Conservation (phyloP, 2,888 invertebrate genomes). For the Ceraclea dissimilis region DNA sequence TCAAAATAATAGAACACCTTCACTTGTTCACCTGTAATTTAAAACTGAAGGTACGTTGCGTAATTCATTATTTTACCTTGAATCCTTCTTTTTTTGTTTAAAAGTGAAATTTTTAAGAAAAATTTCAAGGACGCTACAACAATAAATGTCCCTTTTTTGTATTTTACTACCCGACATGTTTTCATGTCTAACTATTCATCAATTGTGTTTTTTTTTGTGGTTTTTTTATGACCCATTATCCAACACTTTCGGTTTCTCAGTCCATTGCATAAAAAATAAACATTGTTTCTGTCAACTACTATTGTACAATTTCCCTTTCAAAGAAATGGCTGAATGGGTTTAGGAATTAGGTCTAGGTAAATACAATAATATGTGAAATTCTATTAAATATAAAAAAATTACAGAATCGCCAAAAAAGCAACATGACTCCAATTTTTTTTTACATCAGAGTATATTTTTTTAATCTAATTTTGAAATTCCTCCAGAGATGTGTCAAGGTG, state of each 20-base stretch:
- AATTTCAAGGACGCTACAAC: background rate
- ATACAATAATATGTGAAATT: too few relatives aligned
- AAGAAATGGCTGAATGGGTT: too few relatives aligned
- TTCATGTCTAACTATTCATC: background rate
- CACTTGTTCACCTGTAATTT: background rate
- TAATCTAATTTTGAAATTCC: too few relatives aligned
- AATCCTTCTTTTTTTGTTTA: background rate
- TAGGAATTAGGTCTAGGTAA: too few relatives aligned
- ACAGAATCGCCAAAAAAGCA: too few relatives aligned
- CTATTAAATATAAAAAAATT: too few relatives aligned
- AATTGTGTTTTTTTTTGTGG: background rate
- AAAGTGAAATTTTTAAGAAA: background rate
- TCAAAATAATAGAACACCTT: background rate
- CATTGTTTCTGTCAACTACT: too few relatives aligned
- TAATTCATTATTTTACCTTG: background rate
- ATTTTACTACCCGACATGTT: background rate
- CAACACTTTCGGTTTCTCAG: slow-evolving; percentile 24
- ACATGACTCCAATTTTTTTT: too few relatives aligned
- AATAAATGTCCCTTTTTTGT: background rate
- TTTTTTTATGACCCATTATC: slow-evolving; percentile 6
- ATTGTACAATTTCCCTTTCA: too few relatives aligned
- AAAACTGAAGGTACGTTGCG: background rate
- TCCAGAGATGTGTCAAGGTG: too few relatives aligned
- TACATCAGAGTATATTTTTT: too few relatives aligned
- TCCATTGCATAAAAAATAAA: background rate